Conservation (phyloP, 2,113 vertebrate genomes). For the Leucopsar rothschildi region DNA sequence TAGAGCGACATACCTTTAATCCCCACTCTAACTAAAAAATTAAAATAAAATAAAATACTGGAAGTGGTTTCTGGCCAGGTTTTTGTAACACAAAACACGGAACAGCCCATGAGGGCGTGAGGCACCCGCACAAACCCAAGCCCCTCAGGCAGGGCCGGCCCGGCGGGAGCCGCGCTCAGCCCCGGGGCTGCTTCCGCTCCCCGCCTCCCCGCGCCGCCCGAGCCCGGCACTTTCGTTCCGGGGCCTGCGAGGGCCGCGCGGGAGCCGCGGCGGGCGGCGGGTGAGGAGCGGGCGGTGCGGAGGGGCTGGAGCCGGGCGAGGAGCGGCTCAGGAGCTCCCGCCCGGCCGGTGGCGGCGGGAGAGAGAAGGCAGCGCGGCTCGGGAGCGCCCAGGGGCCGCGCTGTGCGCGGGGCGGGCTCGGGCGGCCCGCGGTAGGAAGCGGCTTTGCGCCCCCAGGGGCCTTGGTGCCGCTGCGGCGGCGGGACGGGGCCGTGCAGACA, state of each 20-base stretch:
- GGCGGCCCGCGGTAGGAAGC: not conserved
- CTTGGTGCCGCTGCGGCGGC: not conserved
- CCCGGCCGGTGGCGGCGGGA: not conserved
- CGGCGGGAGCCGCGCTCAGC: not conserved
- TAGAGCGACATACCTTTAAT: too few relatives aligned
- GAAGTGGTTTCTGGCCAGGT: fast-evolving
- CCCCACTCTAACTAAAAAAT: too few relatives aligned
- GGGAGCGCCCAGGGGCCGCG: not conserved
- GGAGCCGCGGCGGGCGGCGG: not conserved
- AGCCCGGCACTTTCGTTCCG: slow-evolving; percentile 2
- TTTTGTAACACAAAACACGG: not conserved
- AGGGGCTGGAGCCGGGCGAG: not conserved
- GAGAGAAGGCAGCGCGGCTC: not conserved
- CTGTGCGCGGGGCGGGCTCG: not conserved
- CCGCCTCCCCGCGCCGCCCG: not conserved
- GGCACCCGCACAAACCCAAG: fast-evolving
- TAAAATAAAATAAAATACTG: too few relatives aligned
- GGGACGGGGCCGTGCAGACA: fast-evolving
- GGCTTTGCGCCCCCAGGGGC: fast-evolving
- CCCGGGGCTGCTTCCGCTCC: not conserved
- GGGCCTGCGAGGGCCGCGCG: not conserved
- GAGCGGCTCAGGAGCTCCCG: not conserved
- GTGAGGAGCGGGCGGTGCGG: not conserved
- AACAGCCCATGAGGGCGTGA: fast-evolving
- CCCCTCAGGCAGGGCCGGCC: fast-evolving